Evolutionary conservation across 2,797 vertebrate genomes (phyloP), one percentile per base, ranked within the genome.

Genomic region (Alosa sapidissima): DNA sequence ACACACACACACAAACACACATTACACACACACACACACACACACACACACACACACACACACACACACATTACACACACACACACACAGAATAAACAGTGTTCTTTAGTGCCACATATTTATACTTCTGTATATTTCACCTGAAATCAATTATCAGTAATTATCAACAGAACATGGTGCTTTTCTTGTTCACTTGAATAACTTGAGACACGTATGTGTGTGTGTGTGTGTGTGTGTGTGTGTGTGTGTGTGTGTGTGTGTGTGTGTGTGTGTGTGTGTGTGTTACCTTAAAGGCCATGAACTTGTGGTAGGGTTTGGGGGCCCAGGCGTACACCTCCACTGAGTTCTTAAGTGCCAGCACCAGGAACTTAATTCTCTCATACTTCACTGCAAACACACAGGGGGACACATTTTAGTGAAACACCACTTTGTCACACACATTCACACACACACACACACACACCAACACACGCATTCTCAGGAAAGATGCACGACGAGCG

Each of bases 301-400:
- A 97, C 90, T 97, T 97, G 92, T 97, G 97, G 91, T 97, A 97
- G 85, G 97, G 97, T 91, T 97, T 97, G 58, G 97, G 97, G 84
- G 97, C 97, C 97, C 96, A 97, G 4, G 97, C 97, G 88, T 97
- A 97, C 83, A 97, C 96, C 94, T 97, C 97, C 91, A 97, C 97
- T 72, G 97, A 97, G 93, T 95, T 96, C 94, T 97, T 97, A 94
- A 97, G 94, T 68, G 97, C 97, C 93, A 97, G 96, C 87, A 97
- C 97, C 91, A 97, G 93, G 92, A 97, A 97, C 88, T 97, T 97
- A 93, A 97, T 97, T 91, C 97, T 95, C 93, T 97, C 97, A 47
- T 97, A 97, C 93, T 97, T 97, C 93, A 97, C 97, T 97, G 89
- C 84, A 94, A 92, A 89, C 36, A 60, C 16, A 51, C 21, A 49